Base-by-base conservation (phyloP, 2,113 vertebrate genomes). In the Glaucomys volans region DNA sequence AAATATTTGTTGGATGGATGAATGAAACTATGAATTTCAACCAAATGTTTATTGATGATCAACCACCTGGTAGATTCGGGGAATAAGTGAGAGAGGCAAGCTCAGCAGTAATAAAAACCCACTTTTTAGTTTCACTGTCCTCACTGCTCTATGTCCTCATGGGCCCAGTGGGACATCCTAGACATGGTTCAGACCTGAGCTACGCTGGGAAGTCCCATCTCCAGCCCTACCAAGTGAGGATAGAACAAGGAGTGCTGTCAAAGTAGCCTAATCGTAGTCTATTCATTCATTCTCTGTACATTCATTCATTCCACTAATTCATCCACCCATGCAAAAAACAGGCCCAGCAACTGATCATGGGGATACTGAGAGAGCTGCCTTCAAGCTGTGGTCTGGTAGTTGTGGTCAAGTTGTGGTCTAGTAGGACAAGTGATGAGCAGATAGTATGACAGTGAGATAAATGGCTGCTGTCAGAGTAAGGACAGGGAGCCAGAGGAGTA, bases 11-110 rank as follows among this genome's bases (percentile, higher is more conserved):
- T 75, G 32, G 50, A 32, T 64, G 35, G 81, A 91, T 76, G 67
- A 69, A 67, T 87, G 57, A 35, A 69, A 75, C 64, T 79, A 14
- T 84, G 72, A 28, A 91, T 88, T 95, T 57, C n/a, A 88, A 54
- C 7, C 71, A 83, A 50, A 30, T 82, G 30, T 79, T 95, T 71
- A 75, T 12, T 75, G 82, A 35, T 67, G 24, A 28, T 30, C 35
- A 66, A 35, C 28, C 24, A 57, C 16, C 35, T 35, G 8, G 44
- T 42, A 77, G 85, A 42, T 12, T 30, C 72, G 59, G 67, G 14
- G 69, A 37, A 5, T 22, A 28, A 28, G n/a, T 5, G 35, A 87
- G 37, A 66, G 17, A 37, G 30, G 12, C 37, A 83, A 62, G 44
- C 24, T 91, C 37, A 85, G 47, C 24, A 44, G 35, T 64, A 47